Conservation (phyloP, 2,888 invertebrate genomes). For the Drosophila mimica region DNA sequence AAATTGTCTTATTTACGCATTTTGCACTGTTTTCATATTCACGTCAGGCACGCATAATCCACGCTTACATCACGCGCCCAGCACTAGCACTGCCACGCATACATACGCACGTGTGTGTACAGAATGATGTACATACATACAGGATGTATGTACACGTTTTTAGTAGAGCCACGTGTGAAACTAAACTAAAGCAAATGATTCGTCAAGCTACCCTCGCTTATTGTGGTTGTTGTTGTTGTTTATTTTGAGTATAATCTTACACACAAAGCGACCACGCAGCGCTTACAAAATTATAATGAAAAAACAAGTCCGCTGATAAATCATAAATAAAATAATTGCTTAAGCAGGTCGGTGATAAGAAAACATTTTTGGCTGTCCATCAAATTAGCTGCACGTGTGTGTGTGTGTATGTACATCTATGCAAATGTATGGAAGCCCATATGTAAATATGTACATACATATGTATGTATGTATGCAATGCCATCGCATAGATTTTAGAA, state of each 20-base stretch:
- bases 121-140: neutral
- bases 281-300: conserved; percentile 47
- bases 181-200: neutral
- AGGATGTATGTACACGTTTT: neutral
- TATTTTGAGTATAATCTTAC: conserved; percentile 45
- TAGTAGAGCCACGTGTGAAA: neutral
- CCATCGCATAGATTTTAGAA: conserved; percentile 2
- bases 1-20: neutral
- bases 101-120: neutral
- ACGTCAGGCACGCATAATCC: neutral
- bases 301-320: conserved; percentile 19
- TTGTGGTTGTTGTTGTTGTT: conserved; percentile 7
- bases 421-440: neutral
- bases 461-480: neutral
- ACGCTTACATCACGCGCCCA: neutral
- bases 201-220: conserved; percentile 17
- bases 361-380: conserved; percentile 37
- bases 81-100: neutral
- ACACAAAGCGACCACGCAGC: conserved; percentile 38
- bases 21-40: neutral
- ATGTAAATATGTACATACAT: conserved; percentile 1
- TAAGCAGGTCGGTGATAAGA: conserved; percentile 56
- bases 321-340: conserved; percentile 44
- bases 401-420: neutral
- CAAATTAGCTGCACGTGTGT: conserved; percentile 14